Base-by-base conservation (phyloP, 2,888 invertebrate genomes). In the Gastrophysa polygoni region DNA sequence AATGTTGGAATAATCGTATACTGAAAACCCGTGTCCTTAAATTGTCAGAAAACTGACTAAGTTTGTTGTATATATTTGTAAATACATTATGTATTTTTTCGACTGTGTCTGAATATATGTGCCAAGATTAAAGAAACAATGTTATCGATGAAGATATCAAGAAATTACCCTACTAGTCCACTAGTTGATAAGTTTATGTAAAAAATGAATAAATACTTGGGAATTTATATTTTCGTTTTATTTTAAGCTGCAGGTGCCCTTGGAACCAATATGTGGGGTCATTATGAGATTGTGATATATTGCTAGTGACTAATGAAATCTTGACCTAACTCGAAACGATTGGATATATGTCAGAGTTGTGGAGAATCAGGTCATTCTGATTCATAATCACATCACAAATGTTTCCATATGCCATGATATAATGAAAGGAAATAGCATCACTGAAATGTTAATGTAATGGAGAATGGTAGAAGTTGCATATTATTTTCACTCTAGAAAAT, bases 181-280 rank as follows among this genome's bases (percentile, higher is more conserved):
- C 64, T 75, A 71, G 68, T 70, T 70, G 71, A 72, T 74, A 74
- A 73, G 73, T 73, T 77, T 70, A 70, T 75, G 74, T 76, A 71
- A 68, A 60, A 59, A 54, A 57, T 51, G 38, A 67, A 68, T 71
- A 66, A 66, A 66, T 63, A 55, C 58, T 59, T 29, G 38, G 59
- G 67, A 59, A 18, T 44, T 44, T 44, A 7, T 21, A n/a, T 46
- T n/a, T 38, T 54, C 24, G 51, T 49, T 46, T 46, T 49, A 29
- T 56, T 58, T 49, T 48, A 6, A 32, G 29, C 1, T 32, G 10
- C 5, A 2, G 50, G 20, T 20, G 1, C n/a, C 50, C 50, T 14
- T 50, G 24, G 7, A 24, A 7, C 24, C 7, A 7, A 7, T 5
- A 7, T 7, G 7, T 24, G 7, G 24, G 7, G 3, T 24, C 4